A percentile compares a stretch with the other conserved stretches of the same genome.
Evolutionary conservation across 2,888 invertebrate species (phyloP).

Genomic region (Rutpela maculata): DNA sequence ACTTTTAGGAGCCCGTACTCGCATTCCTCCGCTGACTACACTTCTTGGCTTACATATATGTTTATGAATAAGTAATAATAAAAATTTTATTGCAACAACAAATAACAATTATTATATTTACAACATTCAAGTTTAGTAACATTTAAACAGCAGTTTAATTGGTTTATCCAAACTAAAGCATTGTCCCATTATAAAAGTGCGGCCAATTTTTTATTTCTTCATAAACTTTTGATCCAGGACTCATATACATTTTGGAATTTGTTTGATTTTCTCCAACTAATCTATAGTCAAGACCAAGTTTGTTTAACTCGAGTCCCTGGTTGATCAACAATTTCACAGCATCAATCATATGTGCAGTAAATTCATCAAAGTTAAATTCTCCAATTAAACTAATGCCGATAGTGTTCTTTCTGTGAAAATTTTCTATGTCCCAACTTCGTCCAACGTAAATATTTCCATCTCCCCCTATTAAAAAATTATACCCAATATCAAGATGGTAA

Average conservation of each 20-base stretch:
- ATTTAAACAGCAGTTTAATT: neutral
- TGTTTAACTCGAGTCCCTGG: constrained; percentile 71
- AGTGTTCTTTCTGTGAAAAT: constrained; percentile 74
- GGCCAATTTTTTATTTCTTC: constrained; percentile 74
- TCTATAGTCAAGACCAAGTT: constrained; percentile 73
- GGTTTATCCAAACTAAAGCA: neutral
- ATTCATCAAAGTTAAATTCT: constrained; percentile 72
- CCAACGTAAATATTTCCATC: constrained; percentile 77
- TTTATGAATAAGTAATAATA: too few relatives aligned
- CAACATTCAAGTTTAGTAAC: neutral
- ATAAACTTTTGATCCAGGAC: constrained; percentile 76
- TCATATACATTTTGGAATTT: constrained; percentile 66
- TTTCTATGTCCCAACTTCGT: constrained; percentile 76
- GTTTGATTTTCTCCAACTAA: constrained; percentile 77
- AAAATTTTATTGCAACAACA: too few relatives aligned
- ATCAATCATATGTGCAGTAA: constrained; percentile 72
- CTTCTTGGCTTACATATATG: too few relatives aligned
- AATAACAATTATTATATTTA: too few relatives aligned
- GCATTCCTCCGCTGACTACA: too few relatives aligned
- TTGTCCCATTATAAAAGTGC: constrained; percentile 66
- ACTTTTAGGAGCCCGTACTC: too few relatives aligned
- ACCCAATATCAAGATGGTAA: constrained; percentile 73
- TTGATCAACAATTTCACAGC: constrained; percentile 73
- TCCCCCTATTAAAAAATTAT: constrained; percentile 76
- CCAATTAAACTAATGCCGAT: constrained; percentile 75